Base-by-base conservation (phyloP, 2,113 vertebrate genomes). In the Riparia riparia region DNA sequence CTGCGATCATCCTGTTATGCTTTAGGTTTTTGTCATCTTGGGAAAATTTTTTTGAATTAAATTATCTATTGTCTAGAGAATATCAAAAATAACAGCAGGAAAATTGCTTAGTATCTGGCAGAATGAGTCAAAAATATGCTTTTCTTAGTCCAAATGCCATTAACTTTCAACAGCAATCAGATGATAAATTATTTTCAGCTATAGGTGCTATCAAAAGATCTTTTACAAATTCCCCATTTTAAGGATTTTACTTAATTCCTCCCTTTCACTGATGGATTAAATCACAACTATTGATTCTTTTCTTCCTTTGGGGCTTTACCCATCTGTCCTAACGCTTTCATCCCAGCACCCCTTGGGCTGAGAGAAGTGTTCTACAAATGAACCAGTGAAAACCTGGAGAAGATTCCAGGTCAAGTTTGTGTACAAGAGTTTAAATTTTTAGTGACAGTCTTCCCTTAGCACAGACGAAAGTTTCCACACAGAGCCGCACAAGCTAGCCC, bases 381-480 rank as follows among this genome's bases (percentile, higher is more conserved):
- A 98, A 98, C 98, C 96, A 98, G 97, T 97, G 97, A 99, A 97
- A 99, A 98, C 98, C 98, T 93, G 97, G 98, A 98, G 98, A 98
- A 98, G 98, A 98, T 98, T 98, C 95, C 96, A 98, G 99, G 99
- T 99, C 99, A 99, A 99, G 99, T 99, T 99, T 99, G 99, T 99
- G 98, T 99, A 99, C 99, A 99, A 99, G 98, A 99, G 98, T 99
- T 99, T 99, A 99, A 99, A 99, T 99, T 99, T 99, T 98, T 98
- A 98, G 98, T 98, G 97, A 98, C 98, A 98, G 97, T 98, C 98
- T 97, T 98, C 97, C 98, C 98, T 98, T 97, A 97, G 92, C 16
- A 88, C 91, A 95, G 98, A 97, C 98, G 98, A 98, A 99, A 99
- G 99, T 99, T 99, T 99, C 99, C 99, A 99, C 99, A 99, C 99